Base-by-base conservation (phyloP, 2,113 vertebrate species). In the Anas platyrhynchos region DNA sequence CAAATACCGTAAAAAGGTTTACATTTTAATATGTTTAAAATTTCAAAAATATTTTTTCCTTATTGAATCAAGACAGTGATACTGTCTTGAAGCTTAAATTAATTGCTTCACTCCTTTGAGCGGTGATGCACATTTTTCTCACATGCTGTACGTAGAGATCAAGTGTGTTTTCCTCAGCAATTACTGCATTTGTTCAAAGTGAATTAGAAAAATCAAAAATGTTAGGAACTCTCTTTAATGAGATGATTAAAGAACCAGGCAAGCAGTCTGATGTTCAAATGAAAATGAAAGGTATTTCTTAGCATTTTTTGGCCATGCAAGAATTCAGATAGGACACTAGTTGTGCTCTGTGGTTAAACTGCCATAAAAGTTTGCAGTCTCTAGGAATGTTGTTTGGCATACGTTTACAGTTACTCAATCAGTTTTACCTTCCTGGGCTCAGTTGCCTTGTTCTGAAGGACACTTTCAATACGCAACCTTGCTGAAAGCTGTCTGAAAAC, bases 181-280 rank as follows among this genome's bases (percentile, higher is more conserved):
- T 95, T 93, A 94, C 62, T 75, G 63, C 41, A 67, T 76, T 95
- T 92, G 38, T 89, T 95, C 71, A 91, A 94, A 94, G 81, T 73
- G 54, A 79, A 92, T 92, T 85, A 87, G 71, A 85, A 94, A 94
- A 96, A 94, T 78, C 6, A 86, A 84, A 96, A 95, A 66, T 54
- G 31, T 89, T 89, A 91, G 44, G 58, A 76, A 66, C 61, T n/a
- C 29, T 79, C 61, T 68, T 92, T 83, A 95, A 94, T 92, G 91
- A 94, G 67, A 89, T 89, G 63, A 92, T 97, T 94, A 93, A 93
- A 89, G 74, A 93, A 85, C 58, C 50, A 2, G 3, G 29, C 31
- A 80, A 92, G 44, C 13, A 78, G n/a, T 34, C 26, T 87, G 81
- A 85, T 94, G 50, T 87, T 92, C 78, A 89, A 59, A 75, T 75